These are phyloP conservation scores for Hylaeus anthracinus DNA, from an alignment of 1,140 invertebrate genomes.

Conservation along the genomic window DNA sequence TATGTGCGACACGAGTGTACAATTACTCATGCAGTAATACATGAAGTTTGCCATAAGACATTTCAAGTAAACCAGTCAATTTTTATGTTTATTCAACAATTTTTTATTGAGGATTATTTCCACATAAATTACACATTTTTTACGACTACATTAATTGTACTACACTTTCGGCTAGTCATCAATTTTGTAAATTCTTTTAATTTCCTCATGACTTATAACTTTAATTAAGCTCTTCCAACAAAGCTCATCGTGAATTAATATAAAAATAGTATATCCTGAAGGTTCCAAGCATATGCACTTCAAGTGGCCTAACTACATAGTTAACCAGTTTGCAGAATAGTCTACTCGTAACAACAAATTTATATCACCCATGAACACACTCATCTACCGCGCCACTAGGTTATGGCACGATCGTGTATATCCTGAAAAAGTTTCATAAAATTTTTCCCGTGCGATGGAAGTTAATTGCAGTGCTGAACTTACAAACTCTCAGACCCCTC, in stretches of 20 bases:
- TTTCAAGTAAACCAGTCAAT: too few species aligned
- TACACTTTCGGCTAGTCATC: too few species aligned
- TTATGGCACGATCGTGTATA: not conserved
- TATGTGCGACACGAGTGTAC: slow-evolving; percentile 3
- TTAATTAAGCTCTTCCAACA: too few species aligned
- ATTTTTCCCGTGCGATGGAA: slow-evolving; percentile 2
- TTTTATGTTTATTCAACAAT: too few species aligned
- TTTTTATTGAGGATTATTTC: too few species aligned
- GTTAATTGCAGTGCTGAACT: slow-evolving; percentile 5
- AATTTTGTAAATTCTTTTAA: too few species aligned
- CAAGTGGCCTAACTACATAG: not conserved
- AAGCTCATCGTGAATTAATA: too few species aligned
- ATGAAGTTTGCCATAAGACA: not conserved
- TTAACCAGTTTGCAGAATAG: not conserved
- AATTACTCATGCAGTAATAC: not conserved
- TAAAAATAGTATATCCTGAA: not conserved
- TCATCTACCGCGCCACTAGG: not conserved
- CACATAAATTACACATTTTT: too few species aligned
- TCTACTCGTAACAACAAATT: slow-evolving; percentile 3
- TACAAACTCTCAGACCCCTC: not conserved
- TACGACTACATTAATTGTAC: too few species aligned
- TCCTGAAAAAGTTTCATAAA: slow-evolving; percentile 5
- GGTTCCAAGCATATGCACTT: not conserved
- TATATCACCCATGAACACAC: not conserved
- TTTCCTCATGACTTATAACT: too few species aligned